phyloP scores from a whole-genome alignment of 2,888 invertebrate genomes.

The Tenthredo notha region DNA sequence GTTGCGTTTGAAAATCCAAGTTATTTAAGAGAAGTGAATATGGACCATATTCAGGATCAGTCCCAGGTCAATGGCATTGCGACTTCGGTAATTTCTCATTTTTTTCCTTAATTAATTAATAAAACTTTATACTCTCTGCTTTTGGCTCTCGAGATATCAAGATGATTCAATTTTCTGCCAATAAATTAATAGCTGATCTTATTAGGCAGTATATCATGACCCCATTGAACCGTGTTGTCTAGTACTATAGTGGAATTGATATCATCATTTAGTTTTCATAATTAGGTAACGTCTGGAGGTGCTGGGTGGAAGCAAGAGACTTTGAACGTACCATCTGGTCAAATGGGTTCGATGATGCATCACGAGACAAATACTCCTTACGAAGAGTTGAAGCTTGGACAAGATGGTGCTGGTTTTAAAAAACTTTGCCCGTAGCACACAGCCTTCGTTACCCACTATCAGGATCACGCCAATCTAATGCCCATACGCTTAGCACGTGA shows the following conservation, averaged over 20 bases:
- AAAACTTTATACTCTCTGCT: background rate
- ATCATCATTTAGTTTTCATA: slow-evolving; percentile 54
- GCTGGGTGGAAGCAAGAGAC: slow-evolving; percentile 86
- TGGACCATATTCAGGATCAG: slow-evolving; percentile 86
- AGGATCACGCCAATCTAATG: slow-evolving; percentile 52
- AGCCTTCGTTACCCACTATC: slow-evolving; percentile 52
- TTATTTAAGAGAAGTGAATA: slow-evolving; percentile 88
- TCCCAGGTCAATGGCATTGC: slow-evolving; percentile 55
- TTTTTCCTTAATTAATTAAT: background rate
- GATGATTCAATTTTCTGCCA: background rate
- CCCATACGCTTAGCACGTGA: slow-evolving; percentile 53
- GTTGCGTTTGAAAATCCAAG: slow-evolving; percentile 93
- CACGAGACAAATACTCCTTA: slow-evolving; percentile 81
- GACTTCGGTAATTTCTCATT: slow-evolving; percentile 46
- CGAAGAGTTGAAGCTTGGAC: slow-evolving; percentile 90
- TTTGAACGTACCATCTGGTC: slow-evolving; percentile 80
- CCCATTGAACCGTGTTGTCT: background rate
- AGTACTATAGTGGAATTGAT: slow-evolving; percentile 45
- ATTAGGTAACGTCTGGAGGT: slow-evolving; percentile 78
- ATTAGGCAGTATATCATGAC: background rate
- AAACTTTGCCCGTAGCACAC: slow-evolving; percentile 85
- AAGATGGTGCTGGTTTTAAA: slow-evolving; percentile 91
- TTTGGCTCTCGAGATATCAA: background rate
- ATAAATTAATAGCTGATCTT: background rate
- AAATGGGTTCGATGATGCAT: slow-evolving; percentile 61